These are phyloP conservation scores for Lumbricus terrestris DNA, from an alignment of 2,888 invertebrate species.

Conservation along the genomic window DNA sequence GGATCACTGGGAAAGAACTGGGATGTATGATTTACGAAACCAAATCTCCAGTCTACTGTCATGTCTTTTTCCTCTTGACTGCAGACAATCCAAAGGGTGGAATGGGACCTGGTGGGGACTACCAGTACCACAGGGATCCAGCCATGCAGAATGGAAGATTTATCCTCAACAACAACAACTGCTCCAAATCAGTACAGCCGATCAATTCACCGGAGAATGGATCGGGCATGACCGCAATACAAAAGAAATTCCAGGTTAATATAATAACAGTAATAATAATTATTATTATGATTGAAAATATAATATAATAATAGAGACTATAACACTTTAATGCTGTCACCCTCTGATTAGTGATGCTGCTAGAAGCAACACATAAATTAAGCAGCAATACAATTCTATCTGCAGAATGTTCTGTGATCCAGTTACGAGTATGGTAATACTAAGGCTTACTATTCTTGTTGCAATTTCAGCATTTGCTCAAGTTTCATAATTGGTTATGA, in stretches of 20 bases:
- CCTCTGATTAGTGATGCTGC: background rate
- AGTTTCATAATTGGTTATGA: no score
- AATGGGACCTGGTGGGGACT: background rate
- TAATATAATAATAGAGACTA: no score
- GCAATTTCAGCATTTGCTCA: no score
- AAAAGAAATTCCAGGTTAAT: slow-evolving; percentile 11
- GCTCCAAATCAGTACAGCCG: background rate
- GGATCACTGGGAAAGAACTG: no score
- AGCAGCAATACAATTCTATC: no score
- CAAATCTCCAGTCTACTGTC: background rate
- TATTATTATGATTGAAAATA: background rate
- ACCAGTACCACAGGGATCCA: background rate
- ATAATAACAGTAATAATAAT: no score
- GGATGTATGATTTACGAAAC: background rate
- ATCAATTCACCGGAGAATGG: background rate
- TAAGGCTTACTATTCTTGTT: no score
- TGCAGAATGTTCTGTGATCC: no score
- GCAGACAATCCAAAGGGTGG: background rate
- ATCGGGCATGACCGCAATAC: background rate
- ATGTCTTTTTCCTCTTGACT: background rate
- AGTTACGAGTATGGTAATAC: no score
- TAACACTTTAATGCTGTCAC: background rate
- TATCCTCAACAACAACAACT: background rate
- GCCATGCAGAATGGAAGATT: background rate
- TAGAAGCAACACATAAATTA: no score